These are phyloP conservation scores for Coracopsis vasa DNA, from an alignment of 2,113 vertebrate genomes.

Conservation along the genomic window DNA sequence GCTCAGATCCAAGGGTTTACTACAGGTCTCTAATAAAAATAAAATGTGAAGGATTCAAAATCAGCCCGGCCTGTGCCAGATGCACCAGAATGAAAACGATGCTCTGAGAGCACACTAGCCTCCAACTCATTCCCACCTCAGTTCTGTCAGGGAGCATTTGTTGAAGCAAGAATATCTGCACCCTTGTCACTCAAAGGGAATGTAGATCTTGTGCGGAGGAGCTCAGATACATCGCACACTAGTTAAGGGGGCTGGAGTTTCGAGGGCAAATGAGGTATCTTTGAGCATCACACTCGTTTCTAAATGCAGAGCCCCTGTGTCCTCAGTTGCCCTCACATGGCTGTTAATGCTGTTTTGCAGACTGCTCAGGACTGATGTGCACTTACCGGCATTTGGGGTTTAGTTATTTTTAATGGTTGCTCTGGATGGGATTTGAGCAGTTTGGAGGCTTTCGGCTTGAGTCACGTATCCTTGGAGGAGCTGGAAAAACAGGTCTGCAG, in stretches of 20 bases:
- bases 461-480: constrained; percentile 26
- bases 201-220: constrained; percentile 34
- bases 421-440: neutral
- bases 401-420: neutral
- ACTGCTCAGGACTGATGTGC: neutral
- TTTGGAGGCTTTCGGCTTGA: constrained; percentile 10
- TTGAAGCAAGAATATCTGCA: constrained; percentile 25
- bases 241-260: constrained; percentile 26
- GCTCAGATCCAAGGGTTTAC: neutral
- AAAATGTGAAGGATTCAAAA: neutral
- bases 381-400: neutral
- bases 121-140: constrained; percentile 37
- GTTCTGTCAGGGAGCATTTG: constrained; percentile 28
- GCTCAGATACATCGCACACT: constrained; percentile 1
- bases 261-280: constrained; percentile 43
- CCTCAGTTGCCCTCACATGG: constrained; percentile 7
- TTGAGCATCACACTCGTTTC: neutral
- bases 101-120: neutral
- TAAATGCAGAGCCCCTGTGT: neutral
- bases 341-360: neutral
- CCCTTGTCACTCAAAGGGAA: constrained; percentile 14
- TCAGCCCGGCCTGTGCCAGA: neutral
- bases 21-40: neutral
- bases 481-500: constrained; percentile 63
- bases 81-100: neutral